Conservation (phyloP, 2,113 vertebrate species). For the Pituophis catenifer region DNA sequence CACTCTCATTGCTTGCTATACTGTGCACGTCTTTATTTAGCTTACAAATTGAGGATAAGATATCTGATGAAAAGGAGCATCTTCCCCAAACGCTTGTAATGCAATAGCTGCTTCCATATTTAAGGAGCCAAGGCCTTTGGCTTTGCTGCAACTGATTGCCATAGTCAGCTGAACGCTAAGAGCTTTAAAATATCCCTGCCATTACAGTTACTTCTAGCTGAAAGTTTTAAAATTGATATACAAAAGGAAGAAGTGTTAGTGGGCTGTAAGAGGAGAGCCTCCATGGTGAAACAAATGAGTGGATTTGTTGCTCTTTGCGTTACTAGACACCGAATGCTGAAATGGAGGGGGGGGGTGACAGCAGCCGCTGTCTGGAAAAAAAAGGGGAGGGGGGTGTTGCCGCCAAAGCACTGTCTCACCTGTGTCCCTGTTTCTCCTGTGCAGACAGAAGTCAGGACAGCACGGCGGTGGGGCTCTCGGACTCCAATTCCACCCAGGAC, state of each 20-base stretch:
- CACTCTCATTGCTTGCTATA: not conserved
- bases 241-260: not conserved
- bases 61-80: not conserved
- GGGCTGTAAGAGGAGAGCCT: not conserved
- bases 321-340: not conserved
- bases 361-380: not conserved
- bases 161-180: not conserved
- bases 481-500: slow-evolving; percentile 96
- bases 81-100: too few species aligned
- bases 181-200: not conserved
- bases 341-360: not conserved
- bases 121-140: not conserved
- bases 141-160: not conserved
- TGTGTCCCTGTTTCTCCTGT: slow-evolving; percentile 37
- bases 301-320: slow-evolving; percentile 9
- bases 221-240: not conserved
- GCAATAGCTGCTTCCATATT: not conserved
- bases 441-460: slow-evolving; percentile 97
- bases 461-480: slow-evolving; percentile 86
- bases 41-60: not conserved
- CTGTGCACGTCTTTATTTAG: not conserved
- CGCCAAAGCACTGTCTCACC: slow-evolving; percentile 2
- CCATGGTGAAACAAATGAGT: not conserved
- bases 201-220: not conserved
- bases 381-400: not conserved